Percentiles rank a stretch among this genome's conserved stretches.
phyloP scores from a whole-genome alignment of 2,797 vertebrate genomes.

The Tragelaphus oryx region DNA sequence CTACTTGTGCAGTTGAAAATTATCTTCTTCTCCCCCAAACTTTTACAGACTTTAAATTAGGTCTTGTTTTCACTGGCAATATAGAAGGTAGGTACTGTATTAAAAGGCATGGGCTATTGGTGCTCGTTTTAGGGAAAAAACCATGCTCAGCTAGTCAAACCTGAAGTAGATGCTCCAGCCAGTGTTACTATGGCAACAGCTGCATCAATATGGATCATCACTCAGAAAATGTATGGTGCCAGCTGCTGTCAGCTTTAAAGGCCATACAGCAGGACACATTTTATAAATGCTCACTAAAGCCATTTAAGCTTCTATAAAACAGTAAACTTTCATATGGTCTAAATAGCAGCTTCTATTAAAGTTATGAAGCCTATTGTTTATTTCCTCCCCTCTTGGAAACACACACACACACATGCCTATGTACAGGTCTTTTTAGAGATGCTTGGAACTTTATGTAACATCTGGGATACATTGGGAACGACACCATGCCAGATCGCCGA shows the following conservation, averaged over 20 bases:
- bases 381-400: not conserved
- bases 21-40: conserved; percentile 57
- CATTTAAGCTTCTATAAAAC: conserved; percentile 72
- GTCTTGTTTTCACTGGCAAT: conserved; percentile 74
- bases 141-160: conserved; percentile 50
- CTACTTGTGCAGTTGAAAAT: conserved; percentile 58
- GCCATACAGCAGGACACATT: conserved; percentile 44
- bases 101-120: conserved; percentile 59
- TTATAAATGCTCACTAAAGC: conserved; percentile 73
- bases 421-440: not conserved
- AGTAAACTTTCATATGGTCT: conserved; percentile 67
- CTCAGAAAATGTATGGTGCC: conserved; percentile 70
- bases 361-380: conserved; percentile 36
- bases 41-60: conserved; percentile 70
- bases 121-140: conserved; percentile 60
- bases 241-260: conserved; percentile 69
- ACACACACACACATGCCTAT: not conserved
- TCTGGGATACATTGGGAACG: conserved; percentile 65
- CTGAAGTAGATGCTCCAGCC: conserved; percentile 41
- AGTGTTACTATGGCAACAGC: conserved; percentile 68
- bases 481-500: conserved; percentile 53
- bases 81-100: conserved; percentile 49
- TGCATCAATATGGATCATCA: conserved; percentile 69
- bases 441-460: conserved; percentile 49
- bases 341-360: conserved; percentile 67